Base-by-base conservation (phyloP, 2,888 invertebrate species). In the Diaperis boleti region DNA sequence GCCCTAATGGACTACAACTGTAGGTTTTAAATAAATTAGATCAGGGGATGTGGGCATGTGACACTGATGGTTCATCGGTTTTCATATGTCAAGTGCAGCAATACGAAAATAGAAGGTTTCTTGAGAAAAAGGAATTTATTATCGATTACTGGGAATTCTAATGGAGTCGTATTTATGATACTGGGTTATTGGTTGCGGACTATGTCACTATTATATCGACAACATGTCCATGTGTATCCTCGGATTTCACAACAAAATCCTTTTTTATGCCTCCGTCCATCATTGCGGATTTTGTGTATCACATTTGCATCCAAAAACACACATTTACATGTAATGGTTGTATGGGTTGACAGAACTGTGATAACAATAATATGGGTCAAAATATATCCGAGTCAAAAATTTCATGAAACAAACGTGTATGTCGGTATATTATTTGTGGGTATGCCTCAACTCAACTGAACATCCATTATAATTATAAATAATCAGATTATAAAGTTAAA, bases 21-120 rank as follows among this genome's bases (percentile, higher is more conserved):
- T 41, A 14, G 31, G 29, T 42, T 50, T 60, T 52, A 60, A 52
- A 60, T 60, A 50, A 60, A 60, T 60, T 44, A 56, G 35, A 42
- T 42, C 18, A 42, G 31, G 17, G 20, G 31, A 37, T 13, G 39
- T 42, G 54, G 14, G 52, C 37, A 52, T 35, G 20, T 52, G 35
- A 35, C 50, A 18, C 10, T 33, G 14, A 17, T 29, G 26, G 47
- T 22, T 29, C 15, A 26, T 33, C 11, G 33, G 33, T 33, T 33
- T 33, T 11, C 3, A 13, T 11, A 11, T 33, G 11, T 6, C 33
- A n/a, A 5, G 1, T 26, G 26, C 26, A n/a, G 13, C 33, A 13
- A n/a, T 33, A 33, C 33, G 11, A 33, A 5, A 33, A 33, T 5
- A 33, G 11, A 33, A 33, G 11, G 1, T 11, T 3, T 33, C 13